Evolutionary conservation across 2,797 vertebrate genomes (phyloP).

Genomic region (Pempheris klunzingeri): DNA sequence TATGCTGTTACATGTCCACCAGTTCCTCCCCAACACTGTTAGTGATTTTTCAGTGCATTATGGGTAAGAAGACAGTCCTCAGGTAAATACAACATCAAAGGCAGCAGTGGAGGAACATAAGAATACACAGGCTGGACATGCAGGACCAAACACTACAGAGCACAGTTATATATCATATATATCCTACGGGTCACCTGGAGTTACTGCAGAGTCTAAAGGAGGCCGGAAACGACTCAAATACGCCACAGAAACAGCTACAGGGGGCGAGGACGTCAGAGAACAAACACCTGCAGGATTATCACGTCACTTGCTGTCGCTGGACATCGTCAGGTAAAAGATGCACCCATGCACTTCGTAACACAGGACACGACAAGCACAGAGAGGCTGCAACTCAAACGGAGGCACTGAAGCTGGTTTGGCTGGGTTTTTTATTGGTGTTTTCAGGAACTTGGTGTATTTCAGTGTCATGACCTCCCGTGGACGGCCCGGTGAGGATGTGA

Average conservation of each 20-base stretch:
- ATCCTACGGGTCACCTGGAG: no score
- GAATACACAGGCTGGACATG: background rate
- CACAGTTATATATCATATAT: constrained; percentile 19
- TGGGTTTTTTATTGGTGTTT: background rate
- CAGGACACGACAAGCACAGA: constrained; percentile 45
- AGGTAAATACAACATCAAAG: constrained; percentile 23
- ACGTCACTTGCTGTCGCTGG: no score
- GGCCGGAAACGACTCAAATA: constrained; percentile 25
- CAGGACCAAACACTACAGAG: background rate
- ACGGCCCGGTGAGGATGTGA: constrained; percentile 39
- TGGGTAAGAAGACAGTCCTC: background rate
- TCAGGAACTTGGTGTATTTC: background rate
- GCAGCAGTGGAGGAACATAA: background rate
- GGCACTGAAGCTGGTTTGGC: background rate
- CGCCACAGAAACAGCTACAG: constrained; percentile 46
- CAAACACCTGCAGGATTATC: constrained; percentile 8
- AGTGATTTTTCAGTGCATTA: background rate
- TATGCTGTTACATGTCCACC: no score
- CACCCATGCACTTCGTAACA: constrained; percentile 59
- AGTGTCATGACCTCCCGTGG: background rate
- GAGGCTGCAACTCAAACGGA: constrained; percentile 58
- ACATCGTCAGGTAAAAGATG: constrained; percentile 48
- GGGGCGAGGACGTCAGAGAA: constrained; percentile 35
- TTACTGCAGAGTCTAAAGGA: constrained; percentile 49
- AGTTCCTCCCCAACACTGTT: no score